These are phyloP conservation scores for Parnassius orleans DNA, from an alignment of 2,888 invertebrate genomes.

Conservation along the genomic window DNA sequence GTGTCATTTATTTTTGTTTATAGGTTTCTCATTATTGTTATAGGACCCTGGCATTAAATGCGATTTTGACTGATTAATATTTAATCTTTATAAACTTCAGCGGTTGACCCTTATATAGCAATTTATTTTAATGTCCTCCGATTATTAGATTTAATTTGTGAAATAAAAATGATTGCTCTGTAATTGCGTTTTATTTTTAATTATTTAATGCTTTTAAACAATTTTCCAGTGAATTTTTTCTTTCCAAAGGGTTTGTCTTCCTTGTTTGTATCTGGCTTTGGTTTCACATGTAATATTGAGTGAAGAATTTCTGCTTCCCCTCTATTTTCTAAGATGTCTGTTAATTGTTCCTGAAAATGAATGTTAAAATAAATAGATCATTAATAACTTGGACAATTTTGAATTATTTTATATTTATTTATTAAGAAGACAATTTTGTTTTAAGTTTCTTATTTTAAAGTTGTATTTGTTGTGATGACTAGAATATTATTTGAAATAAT, in stretches of 20 bases:
- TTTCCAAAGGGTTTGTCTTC: constrained; percentile 59
- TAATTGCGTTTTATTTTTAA: constrained; percentile 11
- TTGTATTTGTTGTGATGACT: too few relatives aligned
- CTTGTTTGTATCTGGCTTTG: constrained; percentile 71
- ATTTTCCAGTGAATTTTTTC: constrained; percentile 57
- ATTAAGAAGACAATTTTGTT: too few relatives aligned
- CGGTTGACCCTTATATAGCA: not conserved
- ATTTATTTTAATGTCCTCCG: not conserved
- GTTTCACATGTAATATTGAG: constrained; percentile 85
- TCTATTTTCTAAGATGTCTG: constrained; percentile 86
- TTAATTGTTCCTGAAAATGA: constrained; percentile 83
- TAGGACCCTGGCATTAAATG: constrained; percentile 39
- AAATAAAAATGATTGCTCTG: constrained; percentile 10
- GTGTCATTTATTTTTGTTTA: too few relatives aligned
- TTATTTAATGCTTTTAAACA: constrained; percentile 52
- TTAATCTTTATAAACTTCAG: constrained; percentile 1
- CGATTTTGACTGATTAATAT: constrained; percentile 1
- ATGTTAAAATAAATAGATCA: constrained; percentile 13
- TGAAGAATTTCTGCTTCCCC: constrained; percentile 85
- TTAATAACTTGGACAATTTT: too few relatives aligned
- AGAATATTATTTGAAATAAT: too few relatives aligned
- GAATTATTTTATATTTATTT: too few relatives aligned
- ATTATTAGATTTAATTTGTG: constrained; percentile 9
- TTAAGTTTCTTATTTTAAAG: too few relatives aligned
- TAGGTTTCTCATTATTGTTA: constrained; percentile 30